These are phyloP conservation scores for Cynoglossus semilaevis DNA, from an alignment of 2,113 vertebrate genomes.

Conservation along the genomic window DNA sequence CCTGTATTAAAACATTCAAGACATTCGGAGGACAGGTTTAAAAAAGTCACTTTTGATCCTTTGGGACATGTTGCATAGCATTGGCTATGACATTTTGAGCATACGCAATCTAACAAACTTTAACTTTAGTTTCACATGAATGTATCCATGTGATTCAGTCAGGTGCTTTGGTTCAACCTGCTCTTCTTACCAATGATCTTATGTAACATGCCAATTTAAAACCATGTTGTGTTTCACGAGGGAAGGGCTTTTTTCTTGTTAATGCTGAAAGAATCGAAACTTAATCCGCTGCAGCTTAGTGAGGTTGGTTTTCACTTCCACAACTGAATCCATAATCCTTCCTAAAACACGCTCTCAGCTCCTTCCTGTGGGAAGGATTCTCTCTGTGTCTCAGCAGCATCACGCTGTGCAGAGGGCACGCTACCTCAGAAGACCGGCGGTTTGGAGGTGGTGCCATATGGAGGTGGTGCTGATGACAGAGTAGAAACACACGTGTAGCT, in stretches of 20 bases:
- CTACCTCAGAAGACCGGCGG: conserved; percentile 43
- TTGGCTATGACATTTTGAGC: no score
- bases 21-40: no score
- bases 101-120: no score
- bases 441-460: conserved; percentile 65
- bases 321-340: conserved; percentile 40
- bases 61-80: no score
- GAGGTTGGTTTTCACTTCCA: conserved; percentile 43
- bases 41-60: no score
- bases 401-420: conserved; percentile 38
- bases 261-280: conserved; percentile 47
- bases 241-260: conserved; percentile 19
- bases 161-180: background rate
- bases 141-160: background rate
- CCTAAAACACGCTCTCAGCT: conserved; percentile 18
- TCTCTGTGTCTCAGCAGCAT: conserved; percentile 28
- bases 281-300: conserved; percentile 44
- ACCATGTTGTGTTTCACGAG: conserved; percentile 19
- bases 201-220: conserved; percentile 9
- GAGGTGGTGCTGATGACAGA: conserved; percentile 25
- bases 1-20: no score
- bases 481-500: no score
- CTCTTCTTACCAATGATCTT: no score
- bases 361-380: background rate
- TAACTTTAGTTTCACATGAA: no score